Conservation (phyloP, 2,797 vertebrate species). For the Glossophaga mutica region DNA sequence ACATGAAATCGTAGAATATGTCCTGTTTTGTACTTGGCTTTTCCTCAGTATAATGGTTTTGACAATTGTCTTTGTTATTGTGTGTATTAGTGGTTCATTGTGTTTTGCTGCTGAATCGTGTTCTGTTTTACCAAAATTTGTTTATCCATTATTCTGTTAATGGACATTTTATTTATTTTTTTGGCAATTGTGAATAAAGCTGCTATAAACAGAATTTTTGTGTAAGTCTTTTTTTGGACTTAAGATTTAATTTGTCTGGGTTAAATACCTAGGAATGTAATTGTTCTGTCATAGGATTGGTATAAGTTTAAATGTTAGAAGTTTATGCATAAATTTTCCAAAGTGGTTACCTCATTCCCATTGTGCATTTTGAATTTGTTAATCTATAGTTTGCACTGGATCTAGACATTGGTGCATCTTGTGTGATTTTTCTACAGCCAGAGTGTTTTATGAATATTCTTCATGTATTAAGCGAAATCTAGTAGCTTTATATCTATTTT, state of each 20-base stretch:
- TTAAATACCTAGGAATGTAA: neutral
- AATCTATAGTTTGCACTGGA: neutral
- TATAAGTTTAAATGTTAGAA: neutral
- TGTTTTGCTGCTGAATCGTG: neutral
- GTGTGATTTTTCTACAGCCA: neutral
- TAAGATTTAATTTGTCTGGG: neutral
- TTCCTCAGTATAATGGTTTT: neutral
- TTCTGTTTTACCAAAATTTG: neutral
- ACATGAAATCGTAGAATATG: neutral
- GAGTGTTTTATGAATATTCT: neutral
- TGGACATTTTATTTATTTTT: neutral
- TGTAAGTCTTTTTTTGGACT: neutral
- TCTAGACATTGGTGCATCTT: neutral
- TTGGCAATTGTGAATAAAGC: neutral
- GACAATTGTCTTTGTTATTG: neutral
- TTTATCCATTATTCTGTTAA: neutral
- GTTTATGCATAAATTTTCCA: neutral
- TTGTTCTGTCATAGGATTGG: neutral
- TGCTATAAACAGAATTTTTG: neutral
- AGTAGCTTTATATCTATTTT: neutral
- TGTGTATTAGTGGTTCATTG: neutral
- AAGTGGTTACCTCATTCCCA: neutral
- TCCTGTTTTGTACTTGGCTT: neutral
- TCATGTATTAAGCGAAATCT: neutral
- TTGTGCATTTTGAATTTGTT: neutral